phyloP scores from a whole-genome alignment of 2,113 vertebrate genomes.

The Gasterosteus nipponicus region DNA sequence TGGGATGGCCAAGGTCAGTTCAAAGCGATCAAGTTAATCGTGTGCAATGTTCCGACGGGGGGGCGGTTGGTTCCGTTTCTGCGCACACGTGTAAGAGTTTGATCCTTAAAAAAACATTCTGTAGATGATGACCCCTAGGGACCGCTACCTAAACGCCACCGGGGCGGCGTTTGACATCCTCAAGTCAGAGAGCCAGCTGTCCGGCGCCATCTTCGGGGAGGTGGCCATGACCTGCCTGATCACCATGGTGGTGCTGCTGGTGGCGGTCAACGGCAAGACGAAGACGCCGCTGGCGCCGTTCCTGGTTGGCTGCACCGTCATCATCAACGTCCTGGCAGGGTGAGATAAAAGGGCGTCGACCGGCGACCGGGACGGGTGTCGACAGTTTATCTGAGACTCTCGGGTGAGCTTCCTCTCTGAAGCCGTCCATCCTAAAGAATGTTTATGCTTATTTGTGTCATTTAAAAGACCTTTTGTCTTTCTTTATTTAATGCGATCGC shows the following conservation, averaged over 20 bases:
- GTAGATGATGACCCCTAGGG: conserved; percentile 69
- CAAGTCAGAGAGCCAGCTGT: conserved; percentile 72
- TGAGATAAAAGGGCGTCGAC: conserved; percentile 44
- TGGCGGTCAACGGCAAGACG: conserved; percentile 76
- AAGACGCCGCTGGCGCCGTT: conserved; percentile 80
- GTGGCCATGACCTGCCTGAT: conserved; percentile 81
- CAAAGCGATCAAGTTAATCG: no score
- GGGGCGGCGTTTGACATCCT: conserved; percentile 79
- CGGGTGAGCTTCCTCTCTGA: neutral
- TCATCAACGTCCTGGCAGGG: conserved; percentile 80
- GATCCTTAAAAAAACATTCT: neutral
- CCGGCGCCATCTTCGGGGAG: conserved; percentile 76
- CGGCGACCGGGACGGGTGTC: neutral
- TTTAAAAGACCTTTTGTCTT: neutral
- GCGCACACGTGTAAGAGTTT: neutral
- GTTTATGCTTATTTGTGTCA: neutral
- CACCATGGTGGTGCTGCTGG: conserved; percentile 80
- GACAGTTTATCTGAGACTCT: neutral
- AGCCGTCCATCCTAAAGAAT: neutral
- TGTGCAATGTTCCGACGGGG: neutral
- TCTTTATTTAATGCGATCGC: rapidly evolving
- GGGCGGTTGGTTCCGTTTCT: neutral
- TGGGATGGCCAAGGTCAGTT: conserved; percentile 79
- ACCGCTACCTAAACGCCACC: conserved; percentile 75
- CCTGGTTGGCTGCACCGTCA: conserved; percentile 78